Evolutionary conservation across 2,888 invertebrate genomes (phyloP), one percentile per base, ranked within the genome.

Genomic region (Drosophila affinis): DNA sequence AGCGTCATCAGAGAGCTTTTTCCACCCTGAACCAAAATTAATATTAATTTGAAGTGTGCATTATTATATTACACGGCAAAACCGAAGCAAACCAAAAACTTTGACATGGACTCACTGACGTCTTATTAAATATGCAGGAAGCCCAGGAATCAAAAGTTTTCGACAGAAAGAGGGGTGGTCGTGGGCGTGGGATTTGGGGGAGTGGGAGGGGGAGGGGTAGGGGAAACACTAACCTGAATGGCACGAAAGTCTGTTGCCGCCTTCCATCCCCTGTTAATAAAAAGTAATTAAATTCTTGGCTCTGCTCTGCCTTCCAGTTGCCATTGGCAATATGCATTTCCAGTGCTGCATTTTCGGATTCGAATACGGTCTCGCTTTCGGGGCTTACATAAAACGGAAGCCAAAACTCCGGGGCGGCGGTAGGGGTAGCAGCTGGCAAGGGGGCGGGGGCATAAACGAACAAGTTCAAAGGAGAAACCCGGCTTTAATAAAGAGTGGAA

Each of bases 251-350:
- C 65, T 24, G 12, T 53, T 49, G 47, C 39, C 39, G 75, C 55
- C 70, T 39, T 51, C 63, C 63, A 75, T 63, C 62, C 72, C 73
- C 49, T 56, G 63, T 71, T 75, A 80, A 86, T 81, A 79, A 83
- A 85, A 88, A 70, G 84, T 83, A 88, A 88, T 85, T 85, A 88
- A 83, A 88, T 88, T 86, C 81, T 54, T 72, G 79, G 74, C 79
- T 67, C 44, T 79, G 79, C 76, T 1, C 62, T 72, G 54, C 57
- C 63, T 58, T 63, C 62, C 39, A 39, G 39, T 39, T 60, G 65
- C 62, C 65, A 58, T 52, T 84, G 81, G 72, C 72, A 64, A 64
- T 72, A 58, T 72, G 72, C 72, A 72, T 64, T 72, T 72, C 45
- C 57, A 63, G 18, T 45, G 64, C 64, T 72, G 71, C 71, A 72